Conservation (phyloP, 2,797 vertebrate genomes). For the Gephyroberyx darwinii region DNA sequence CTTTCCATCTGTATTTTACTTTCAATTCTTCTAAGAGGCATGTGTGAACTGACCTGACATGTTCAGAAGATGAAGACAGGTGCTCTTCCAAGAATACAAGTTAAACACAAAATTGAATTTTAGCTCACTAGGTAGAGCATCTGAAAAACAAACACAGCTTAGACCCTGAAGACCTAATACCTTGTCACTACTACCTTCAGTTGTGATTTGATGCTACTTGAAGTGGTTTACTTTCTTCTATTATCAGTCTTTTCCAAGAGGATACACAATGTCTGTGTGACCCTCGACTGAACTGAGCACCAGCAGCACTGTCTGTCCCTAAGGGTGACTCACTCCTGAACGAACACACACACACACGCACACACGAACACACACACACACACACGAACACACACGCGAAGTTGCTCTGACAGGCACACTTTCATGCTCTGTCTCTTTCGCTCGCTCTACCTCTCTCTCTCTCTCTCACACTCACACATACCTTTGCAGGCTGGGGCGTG, state of each 20-base stretch:
- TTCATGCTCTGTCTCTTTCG: conserved; percentile 1
- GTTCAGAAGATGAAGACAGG: too few relatives aligned
- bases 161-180: too few relatives aligned
- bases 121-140: background rate
- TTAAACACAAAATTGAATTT: too few relatives aligned
- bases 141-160: too few relatives aligned
- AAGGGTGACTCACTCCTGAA: background rate
- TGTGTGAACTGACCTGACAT: background rate
- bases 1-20: background rate
- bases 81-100: too few relatives aligned
- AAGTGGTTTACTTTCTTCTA: background rate
- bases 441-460: background rate
- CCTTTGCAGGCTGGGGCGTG: conserved; percentile 99
- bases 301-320: conserved; percentile 23
- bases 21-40: background rate
- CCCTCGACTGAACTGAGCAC: conserved; percentile 33
- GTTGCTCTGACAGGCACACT: background rate
- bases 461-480: conserved; percentile 55
- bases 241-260: conserved; percentile 8
- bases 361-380: background rate
- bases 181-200: background rate
- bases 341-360: background rate
- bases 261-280: conserved; percentile 6
- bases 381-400: background rate
- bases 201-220: background rate